A percentile compares a stretch with the other conserved stretches of the same genome.
phyloP scores from a whole-genome alignment of 2,888 invertebrate species.

The Poecilus cupreus region DNA sequence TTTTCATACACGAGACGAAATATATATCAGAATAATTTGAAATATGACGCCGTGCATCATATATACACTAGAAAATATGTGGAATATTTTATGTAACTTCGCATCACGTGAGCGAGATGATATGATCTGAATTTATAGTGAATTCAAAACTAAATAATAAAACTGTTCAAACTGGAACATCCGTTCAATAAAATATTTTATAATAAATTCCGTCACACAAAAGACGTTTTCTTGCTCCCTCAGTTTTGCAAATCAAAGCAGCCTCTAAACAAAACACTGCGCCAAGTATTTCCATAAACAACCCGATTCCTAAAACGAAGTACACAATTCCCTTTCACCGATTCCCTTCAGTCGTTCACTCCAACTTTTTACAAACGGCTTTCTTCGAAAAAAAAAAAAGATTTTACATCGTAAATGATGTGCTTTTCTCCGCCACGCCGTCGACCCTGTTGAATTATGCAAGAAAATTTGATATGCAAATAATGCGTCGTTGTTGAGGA shows the following conservation, averaged over 20 bases:
- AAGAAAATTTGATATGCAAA: slow-evolving; percentile 55
- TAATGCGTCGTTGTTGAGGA: slow-evolving; percentile 34
- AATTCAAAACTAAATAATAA: slow-evolving; percentile 11
- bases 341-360: background rate
- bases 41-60: background rate
- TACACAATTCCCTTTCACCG: background rate
- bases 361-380: background rate
- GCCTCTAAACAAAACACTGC: background rate
- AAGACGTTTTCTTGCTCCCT: background rate
- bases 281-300: background rate
- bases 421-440: background rate
- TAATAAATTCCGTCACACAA: background rate
- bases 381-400: background rate
- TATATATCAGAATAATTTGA: slow-evolving; percentile 16
- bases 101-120: background rate
- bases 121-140: slow-evolving; percentile 11
- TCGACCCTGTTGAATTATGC: slow-evolving; percentile 45
- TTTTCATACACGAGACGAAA: background rate
- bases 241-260: background rate
- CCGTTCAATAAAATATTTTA: slow-evolving; percentile 18
- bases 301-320: background rate
- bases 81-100: slow-evolving; percentile 19
- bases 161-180: slow-evolving; percentile 16
- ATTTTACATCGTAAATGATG: background rate
- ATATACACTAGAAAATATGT: slow-evolving; percentile 5